A percentile compares a stretch with the other conserved stretches of the same genome.
Evolutionary conservation across 2,888 invertebrate genomes (phyloP).

Genomic region (Furcula furcula): DNA sequence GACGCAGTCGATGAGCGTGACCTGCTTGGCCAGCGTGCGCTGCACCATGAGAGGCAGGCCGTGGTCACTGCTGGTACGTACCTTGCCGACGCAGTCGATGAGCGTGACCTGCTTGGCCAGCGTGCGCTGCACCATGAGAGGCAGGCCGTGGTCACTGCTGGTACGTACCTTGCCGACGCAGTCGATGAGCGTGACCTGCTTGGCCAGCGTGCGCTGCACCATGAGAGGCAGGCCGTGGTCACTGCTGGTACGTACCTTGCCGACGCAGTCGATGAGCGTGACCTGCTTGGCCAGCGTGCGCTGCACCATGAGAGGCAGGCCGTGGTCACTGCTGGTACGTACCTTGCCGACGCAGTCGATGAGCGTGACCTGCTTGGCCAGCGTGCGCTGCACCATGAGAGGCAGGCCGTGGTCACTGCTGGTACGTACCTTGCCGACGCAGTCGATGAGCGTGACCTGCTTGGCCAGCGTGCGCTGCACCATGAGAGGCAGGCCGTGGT

Average conservation of each 20-base stretch:
- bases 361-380: conserved; percentile 95
- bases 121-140: conserved; percentile 94
- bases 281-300: conserved; percentile 96
- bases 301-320: conserved; percentile 94
- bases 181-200: conserved; percentile 92
- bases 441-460: conserved; percentile 92
- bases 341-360: conserved; percentile 91
- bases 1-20: conserved; percentile 91
- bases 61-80: no score
- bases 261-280: conserved; percentile 91
- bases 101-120: conserved; percentile 95
- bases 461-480: conserved; percentile 96
- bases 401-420: no score
- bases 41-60: conserved; percentile 96
- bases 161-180: conserved; percentile 88
- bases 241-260: conserved; percentile 84
- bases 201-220: conserved; percentile 95
- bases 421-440: conserved; percentile 88
- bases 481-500: conserved; percentile 93
- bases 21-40: conserved; percentile 95
- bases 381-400: conserved; percentile 93
- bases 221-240: conserved; percentile 94
- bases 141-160: no score
- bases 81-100: conserved; percentile 91
- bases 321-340: no score